Percentiles rank a stretch among this genome's conserved stretches.
Evolutionary conservation across 2,888 invertebrate genomes (phyloP).

Genomic region (Agrochola litura): DNA sequence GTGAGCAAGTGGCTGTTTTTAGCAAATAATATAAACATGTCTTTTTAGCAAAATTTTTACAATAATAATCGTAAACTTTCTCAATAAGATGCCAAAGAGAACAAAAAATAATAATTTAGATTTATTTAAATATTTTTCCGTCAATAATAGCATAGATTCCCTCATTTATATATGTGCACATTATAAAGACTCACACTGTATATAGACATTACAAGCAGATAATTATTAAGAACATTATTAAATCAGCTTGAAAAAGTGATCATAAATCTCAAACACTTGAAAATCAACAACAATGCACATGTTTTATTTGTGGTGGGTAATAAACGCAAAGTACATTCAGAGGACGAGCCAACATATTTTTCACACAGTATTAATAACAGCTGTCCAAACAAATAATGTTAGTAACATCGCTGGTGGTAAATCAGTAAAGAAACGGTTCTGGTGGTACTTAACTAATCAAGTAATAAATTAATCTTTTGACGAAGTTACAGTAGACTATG

Average conservation of each 20-base stretch:
- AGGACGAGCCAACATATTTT: constrained; percentile 36
- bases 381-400: constrained; percentile 44
- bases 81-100: no score
- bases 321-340: constrained; percentile 6
- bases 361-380: constrained; percentile 24
- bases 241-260: not conserved
- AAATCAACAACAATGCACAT: constrained; percentile 1
- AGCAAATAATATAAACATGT: no score
- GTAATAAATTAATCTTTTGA: not conserved
- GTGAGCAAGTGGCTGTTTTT: no score
- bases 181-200: no score
- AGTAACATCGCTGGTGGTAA: not conserved
- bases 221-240: not conserved
- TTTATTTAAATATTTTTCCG: no score
- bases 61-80: no score
- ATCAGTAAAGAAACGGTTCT: not conserved
- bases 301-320: constrained; percentile 6
- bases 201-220: not conserved
- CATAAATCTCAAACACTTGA: not conserved
- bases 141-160: no score
- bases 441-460: constrained; percentile 5
- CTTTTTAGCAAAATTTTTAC: no score
- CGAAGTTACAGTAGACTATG: not conserved
- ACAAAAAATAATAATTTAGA: no score
- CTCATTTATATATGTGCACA: no score